Evolutionary conservation across 92 coral and sea anemone genomes (phyloP), one percentile per base, ranked within the genome.

Genomic region (Nematostella vectensis): DNA sequence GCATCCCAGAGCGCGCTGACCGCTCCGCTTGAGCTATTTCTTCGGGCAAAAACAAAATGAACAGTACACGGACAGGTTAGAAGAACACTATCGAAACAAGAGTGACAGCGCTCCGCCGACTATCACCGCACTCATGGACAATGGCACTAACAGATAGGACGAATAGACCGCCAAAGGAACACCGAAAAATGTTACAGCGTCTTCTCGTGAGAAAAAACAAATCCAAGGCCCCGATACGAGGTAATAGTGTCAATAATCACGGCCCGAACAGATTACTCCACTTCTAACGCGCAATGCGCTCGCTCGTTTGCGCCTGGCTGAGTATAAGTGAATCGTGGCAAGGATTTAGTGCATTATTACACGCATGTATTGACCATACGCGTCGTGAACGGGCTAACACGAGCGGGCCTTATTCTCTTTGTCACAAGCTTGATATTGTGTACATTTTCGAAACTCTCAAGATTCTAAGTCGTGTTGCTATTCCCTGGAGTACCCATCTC

Each of bases 171-270:
- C 50, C 60, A 19, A 77, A 76, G 27, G 75, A 78, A 77, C 70
- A 88, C 62, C 83, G 84, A 51, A 85, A 71, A 72, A 80, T 71
- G 60, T 86, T 85, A 30, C 88, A 87, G 47, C 83, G 88, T 33
- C 79, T 85, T 71, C 67, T 85, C 38, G 82, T 72, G 59, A 83
- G 88, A 64, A 80, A 81, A 77, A 83, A 70, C 74, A 80, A 75
- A 59, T 59, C 72, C 59, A 80, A 80, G 54, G 84, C 76, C 39
- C 64, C 95, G 30, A 59, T 76, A 64, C 67, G 81, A 76, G 95
- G 95, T 85, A 85, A 61, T 23, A 58, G 53, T 63, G 54, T 50
- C 57, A 52, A 62, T 55, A 52, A 70, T 61, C 61, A 31, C 20
- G 28, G 57, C 50, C n/a, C n/a, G n/a, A n/a, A n/a, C n/a, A n/a